These are phyloP conservation scores for Lasioglossum pauxillum DNA, from an alignment of 2,888 invertebrate genomes.

Conservation along the genomic window DNA sequence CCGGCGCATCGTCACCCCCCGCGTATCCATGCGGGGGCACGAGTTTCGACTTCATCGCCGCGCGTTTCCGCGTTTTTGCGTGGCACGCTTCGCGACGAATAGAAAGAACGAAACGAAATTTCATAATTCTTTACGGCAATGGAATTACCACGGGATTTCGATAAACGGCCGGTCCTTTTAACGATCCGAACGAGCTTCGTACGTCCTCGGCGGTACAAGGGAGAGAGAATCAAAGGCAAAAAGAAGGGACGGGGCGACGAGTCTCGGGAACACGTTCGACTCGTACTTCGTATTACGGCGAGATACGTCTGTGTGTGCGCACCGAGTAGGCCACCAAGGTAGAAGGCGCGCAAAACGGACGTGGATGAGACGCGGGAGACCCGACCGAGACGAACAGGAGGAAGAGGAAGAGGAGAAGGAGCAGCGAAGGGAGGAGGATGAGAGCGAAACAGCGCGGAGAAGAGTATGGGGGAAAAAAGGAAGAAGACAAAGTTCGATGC, in stretches of 20 bases:
- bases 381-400: conserved; percentile 28
- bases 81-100: background rate
- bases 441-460: background rate
- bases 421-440: background rate
- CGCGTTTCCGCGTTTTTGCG: background rate
- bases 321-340: conserved; percentile 77
- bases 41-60: background rate
- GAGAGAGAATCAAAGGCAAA: conserved; percentile 40
- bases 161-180: background rate
- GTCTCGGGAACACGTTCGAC: conserved; percentile 69
- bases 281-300: conserved; percentile 59
- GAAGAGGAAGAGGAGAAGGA: conserved; percentile 21
- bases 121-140: background rate
- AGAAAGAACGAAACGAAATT: background rate
- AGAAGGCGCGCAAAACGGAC: conserved; percentile 64
- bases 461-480: conserved; percentile 25
- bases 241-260: conserved; percentile 17
- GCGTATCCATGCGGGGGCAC: background rate
- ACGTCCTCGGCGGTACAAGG: conserved; percentile 17
- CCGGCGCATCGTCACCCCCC: background rate
- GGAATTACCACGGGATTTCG: background rate
- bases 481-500: conserved; percentile 18
- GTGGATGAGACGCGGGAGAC: conserved; percentile 31
- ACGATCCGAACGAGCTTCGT: conserved; percentile 2
- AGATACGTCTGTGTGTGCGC: conserved; percentile 58